Base-by-base conservation (phyloP, 2,888 invertebrate genomes). In the Enoplolaimus lenunculus region DNA sequence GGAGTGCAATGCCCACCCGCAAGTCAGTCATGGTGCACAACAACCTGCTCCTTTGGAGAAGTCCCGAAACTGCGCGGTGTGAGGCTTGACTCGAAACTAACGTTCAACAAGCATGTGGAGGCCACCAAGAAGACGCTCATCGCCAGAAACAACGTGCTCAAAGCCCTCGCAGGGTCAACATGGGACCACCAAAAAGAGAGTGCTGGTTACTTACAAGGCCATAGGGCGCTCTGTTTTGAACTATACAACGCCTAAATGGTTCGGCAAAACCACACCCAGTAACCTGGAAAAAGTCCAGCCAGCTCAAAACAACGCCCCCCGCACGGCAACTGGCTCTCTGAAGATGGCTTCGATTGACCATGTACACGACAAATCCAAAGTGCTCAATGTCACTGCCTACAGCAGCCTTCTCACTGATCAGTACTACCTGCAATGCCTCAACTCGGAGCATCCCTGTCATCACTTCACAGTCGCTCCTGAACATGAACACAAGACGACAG, bases 361-460 rank as follows among this genome's bases (percentile, higher is more conserved):
- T 57, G n/a, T 57, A 57, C 57, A 57, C 57, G n/a, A n/a, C n/a
- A n/a, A 57, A n/a, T 57, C 57, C 16, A 57, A 57, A n/a, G 16
- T 57, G 57, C 57, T 57, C 16, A n/a, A 57, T n/a, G 57, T 57
- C 16, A 16, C 16, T 21, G n/a, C 57, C n/a, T n/a, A 57, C 57
- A 57, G 57, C n/a, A 57, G n/a, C 57, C 57, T 57, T 16, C 57
- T 57, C n/a, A 57, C 57, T 21, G 57, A 16, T 57, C 57, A 57
- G n/a, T 57, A 57, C n/a, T 57, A 57, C 57, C 57, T 57, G 16
- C 57, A 57, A 57, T 57, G 57, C 57, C 57, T 57, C 57, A 57
- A 57, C 57, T 57, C 57, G n/a, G 57, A 57, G 57, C 57, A 57
- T 57, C 57, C 57, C 57, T 57, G 57, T n/a, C 57, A 57, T 57